Base-by-base conservation (phyloP, 2,888 invertebrate genomes). In the Tipula confusa region DNA sequence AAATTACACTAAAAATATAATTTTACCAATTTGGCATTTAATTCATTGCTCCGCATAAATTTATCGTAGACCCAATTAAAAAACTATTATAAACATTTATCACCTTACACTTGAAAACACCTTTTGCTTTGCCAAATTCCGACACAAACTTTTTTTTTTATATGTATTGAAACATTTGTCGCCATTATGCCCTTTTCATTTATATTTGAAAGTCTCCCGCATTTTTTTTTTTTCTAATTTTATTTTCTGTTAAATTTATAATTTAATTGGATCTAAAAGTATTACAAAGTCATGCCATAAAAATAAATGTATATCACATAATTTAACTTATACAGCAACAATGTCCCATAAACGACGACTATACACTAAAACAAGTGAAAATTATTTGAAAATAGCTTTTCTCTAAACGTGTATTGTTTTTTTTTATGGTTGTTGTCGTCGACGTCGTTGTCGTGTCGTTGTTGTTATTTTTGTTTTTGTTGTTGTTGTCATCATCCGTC, bases 181-280 rank as follows among this genome's bases (percentile, higher is more conserved):
- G 64, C 4, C 64, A 64, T 64, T 48, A 48, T 64, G 64, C 64
- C 64, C 64, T 64, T 64, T 64, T 64, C 24, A 64, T 64, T 64
- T 64, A 64, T 64, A 24, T 64, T 64, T n/a, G n/a, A n/a, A 64
- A 64, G 64, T 64, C 64, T 64, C 24, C 64, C 64, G 64, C 64
- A 24, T 64, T 64, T 43, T 7, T 15, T 43, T 15, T 43, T 43
- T 43, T 15, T 43, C 15, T 18, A n/a, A n/a, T 24, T 64, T n/a
- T 64, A 24, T 24, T 64, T 64, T 64, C n/a, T 18, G 18, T 6
- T 9, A 64, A 24, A 64, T 64, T 7, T 64, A 64, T 24, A 64
- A 64, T 24, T 64, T 64, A 64, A 64, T 64, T 64, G 64, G 64
- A 64, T 64, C 64, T 64, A 64, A 64, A 64, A 64, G 64, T 64